These are phyloP conservation scores for Aplidium turbinatum DNA, from an alignment of 23 tunicate species.

Conservation along the genomic window DNA sequence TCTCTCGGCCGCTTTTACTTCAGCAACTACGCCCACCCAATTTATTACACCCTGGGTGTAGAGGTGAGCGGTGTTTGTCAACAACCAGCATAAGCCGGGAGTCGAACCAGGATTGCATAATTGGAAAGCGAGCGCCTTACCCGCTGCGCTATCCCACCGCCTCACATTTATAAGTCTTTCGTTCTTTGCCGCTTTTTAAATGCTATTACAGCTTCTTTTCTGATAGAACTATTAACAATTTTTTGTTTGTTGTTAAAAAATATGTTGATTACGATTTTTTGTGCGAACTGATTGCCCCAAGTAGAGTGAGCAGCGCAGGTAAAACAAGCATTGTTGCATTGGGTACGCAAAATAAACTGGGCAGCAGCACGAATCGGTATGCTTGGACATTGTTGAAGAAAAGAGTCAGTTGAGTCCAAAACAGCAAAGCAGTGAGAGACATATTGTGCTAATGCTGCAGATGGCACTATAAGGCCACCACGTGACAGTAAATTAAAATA, in stretches of 20 bases:
- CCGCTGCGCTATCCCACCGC: too few species aligned
- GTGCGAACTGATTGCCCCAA: neutral
- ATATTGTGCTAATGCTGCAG: neutral
- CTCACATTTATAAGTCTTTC: conserved; percentile 1
- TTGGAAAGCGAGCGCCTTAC: too few species aligned
- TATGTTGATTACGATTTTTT: conserved; percentile 1
- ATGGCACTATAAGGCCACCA: conserved; percentile 6
- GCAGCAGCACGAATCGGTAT: conserved; percentile 8
- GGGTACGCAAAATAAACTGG: conserved; percentile 2
- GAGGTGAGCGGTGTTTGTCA: too few species aligned
- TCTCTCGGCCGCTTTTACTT: too few species aligned
- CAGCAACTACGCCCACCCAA: too few species aligned
- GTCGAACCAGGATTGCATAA: too few species aligned
- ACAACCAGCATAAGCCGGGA: too few species aligned
- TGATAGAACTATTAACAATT: neutral
- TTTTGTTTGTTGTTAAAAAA: conserved; percentile 16
- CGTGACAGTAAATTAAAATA: neutral
- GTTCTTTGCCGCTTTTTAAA: conserved; percentile 8
- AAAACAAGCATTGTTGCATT: neutral
- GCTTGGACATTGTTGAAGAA: neutral
- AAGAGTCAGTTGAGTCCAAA: neutral
- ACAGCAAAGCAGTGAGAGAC: conserved; percentile 8
- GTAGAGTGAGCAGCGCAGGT: neutral
- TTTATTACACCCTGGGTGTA: too few species aligned
- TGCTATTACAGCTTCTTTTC: neutral